Base-by-base conservation (phyloP, 2,113 vertebrate species). In the Spilogale gracilis region DNA sequence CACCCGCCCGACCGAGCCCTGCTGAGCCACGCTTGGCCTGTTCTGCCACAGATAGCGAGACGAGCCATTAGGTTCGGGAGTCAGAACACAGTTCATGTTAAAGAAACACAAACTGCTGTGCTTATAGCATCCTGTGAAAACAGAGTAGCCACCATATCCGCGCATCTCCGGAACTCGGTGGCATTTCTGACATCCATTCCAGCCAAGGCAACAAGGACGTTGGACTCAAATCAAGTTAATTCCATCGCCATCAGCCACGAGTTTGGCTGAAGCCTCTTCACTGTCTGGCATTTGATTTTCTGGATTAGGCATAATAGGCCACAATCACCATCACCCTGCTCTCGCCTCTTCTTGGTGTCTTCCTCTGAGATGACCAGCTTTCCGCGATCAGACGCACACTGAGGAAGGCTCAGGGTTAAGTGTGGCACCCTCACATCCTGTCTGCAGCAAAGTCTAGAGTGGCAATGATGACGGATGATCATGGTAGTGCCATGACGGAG, bases 11-110 rank as follows among this genome's bases (percentile, higher is more conserved):
- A 61, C 45, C 5, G 71, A 84, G 58, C 30, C 74, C 32, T 78
- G 12, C 73, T 86, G 45, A 96, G 80, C 27, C 27, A 79, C 63
- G 92, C 69, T 93, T 17, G 32, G 30, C 69, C 79, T 94, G 54
- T 79, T 85, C 65, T 91, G 56, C 52, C 85, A 89, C 30, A 74
- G 48, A 79, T 1, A 88, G 52, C n/a, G 76, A 93, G 54, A 45
- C 67, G 27, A 71, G 6, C 30, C 86, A 80, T 58, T 76, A 93
- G 81, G 16, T 32, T 60, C 67, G 90, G 45, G 56, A 96, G 94
- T 89, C 50, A 61, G 63, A 97, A 97, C 92, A 89, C 48, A 90
- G 83, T 23, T 65, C 90, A 61, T 97, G 96, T 95, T 65, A 32
- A 92, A 78, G 20, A 69, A 90, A 91, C 89, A 78, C 61, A 94